Percentiles rank a stretch among this genome's conserved stretches.
Evolutionary conservation across 2,113 vertebrate genomes (phyloP).

Genomic region (Neoarius graeffei): DNA sequence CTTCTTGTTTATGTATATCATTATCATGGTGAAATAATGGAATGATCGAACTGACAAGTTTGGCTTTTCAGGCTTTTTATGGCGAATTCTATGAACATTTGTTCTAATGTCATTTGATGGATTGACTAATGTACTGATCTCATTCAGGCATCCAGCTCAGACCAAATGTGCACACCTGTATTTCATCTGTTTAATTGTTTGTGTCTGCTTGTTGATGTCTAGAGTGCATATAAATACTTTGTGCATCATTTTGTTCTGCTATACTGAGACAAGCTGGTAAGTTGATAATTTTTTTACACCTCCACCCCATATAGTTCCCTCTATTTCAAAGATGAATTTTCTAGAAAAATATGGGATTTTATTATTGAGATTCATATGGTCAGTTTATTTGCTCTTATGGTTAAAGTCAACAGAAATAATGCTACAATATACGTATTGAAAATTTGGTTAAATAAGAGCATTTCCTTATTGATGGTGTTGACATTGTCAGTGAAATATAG

Average conservation of each 20-base stretch:
- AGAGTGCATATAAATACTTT: background rate
- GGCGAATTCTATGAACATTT: background rate
- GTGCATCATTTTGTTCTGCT: background rate
- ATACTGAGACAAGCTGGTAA: background rate
- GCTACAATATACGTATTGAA: background rate
- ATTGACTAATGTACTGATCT: background rate
- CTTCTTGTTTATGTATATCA: background rate
- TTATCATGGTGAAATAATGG: background rate
- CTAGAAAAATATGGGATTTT: background rate
- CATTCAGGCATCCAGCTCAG: background rate
- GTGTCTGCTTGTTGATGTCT: background rate
- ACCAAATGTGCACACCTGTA: conserved; percentile 1
- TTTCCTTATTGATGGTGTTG: background rate
- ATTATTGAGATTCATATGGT: background rate
- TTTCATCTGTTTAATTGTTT: background rate
- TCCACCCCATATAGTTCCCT: background rate
- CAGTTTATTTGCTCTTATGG: background rate
- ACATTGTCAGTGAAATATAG: background rate
- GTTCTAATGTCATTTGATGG: background rate
- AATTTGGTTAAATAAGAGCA: background rate
- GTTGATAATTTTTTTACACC: background rate
- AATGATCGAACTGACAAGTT: background rate
- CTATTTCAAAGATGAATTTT: background rate
- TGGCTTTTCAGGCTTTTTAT: background rate
- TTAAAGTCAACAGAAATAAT: background rate